Percentiles rank a stretch among this genome's conserved stretches.
Evolutionary conservation across 64 coral and sea anemone genomes (phyloP).

Genomic region (Montipora sp.): DNA sequence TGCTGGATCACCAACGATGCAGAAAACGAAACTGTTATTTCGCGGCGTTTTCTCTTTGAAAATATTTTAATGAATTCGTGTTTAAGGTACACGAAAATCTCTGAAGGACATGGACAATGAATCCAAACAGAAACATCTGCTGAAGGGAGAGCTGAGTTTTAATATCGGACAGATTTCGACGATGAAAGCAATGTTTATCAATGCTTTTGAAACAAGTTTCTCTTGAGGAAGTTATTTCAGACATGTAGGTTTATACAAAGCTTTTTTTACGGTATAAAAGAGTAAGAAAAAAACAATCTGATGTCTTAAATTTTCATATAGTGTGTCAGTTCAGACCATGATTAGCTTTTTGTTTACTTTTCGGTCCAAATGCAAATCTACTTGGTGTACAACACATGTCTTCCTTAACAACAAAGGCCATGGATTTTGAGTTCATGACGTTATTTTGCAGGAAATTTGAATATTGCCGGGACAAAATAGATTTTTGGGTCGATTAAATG

Average conservation of each 20-base stretch:
- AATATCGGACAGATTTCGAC: neutral
- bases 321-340: neutral
- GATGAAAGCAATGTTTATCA: neutral
- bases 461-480: neutral
- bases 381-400: neutral
- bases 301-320: neutral
- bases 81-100: too few species aligned
- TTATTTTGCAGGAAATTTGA: neutral
- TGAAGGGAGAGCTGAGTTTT: too few species aligned
- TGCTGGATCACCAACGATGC: neutral
- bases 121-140: too few species aligned
- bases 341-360: neutral
- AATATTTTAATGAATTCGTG: too few species aligned
- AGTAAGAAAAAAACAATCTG: constrained; percentile 7
- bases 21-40: neutral
- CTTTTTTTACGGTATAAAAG: neutral
- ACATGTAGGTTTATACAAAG: neutral
- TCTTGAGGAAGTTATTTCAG: neutral
- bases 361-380: constrained; percentile 22
- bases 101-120: too few species aligned
- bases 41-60: neutral
- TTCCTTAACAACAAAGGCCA: neutral
- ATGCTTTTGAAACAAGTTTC: neutral
- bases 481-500: neutral
- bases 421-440: neutral